These are phyloP conservation scores for Paramormyrops hopkinsi DNA, from an alignment of 2,797 vertebrate genomes.

Conservation along the genomic window DNA sequence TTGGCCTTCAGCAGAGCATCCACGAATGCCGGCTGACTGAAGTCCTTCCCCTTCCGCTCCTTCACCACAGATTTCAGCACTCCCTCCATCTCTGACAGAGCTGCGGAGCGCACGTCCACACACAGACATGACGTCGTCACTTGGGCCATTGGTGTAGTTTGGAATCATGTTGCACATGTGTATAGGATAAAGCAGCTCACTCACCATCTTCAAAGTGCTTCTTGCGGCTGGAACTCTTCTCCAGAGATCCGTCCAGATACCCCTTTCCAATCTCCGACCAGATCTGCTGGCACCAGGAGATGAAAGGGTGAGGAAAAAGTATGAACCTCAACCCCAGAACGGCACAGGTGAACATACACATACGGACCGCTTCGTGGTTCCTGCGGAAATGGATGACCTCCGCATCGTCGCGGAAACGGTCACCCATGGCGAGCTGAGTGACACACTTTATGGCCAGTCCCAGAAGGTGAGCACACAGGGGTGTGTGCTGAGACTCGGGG, in stretches of 20 bases:
- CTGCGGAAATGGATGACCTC: slow-evolving; percentile 84
- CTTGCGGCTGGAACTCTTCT: slow-evolving; percentile 82
- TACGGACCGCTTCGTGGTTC: slow-evolving; percentile 76
- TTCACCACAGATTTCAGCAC: slow-evolving; percentile 74
- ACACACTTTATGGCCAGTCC: slow-evolving; percentile 88
- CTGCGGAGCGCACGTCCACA: slow-evolving; percentile 48
- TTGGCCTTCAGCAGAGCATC: slow-evolving; percentile 78
- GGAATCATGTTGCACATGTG: not conserved
- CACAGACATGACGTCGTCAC: not conserved
- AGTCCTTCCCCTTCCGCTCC: slow-evolving; percentile 67
- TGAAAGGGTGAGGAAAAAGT: not conserved
- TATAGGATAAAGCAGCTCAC: slow-evolving; percentile 5
- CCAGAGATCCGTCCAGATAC: slow-evolving; percentile 87
- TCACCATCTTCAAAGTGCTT: slow-evolving; percentile 80
- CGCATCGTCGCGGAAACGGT: slow-evolving; percentile 70
- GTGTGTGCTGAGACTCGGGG: slow-evolving; percentile 82
- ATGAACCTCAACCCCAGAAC: not conserved
- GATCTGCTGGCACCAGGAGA: slow-evolving; percentile 60
- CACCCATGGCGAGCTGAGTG: slow-evolving; percentile 82
- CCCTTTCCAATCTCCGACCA: slow-evolving; percentile 95
- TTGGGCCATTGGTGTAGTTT: not conserved
- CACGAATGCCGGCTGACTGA: slow-evolving; percentile 66
- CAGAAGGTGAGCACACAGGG: slow-evolving; percentile 83
- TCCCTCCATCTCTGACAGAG: slow-evolving; percentile 79
- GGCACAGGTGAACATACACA: not conserved